Evolutionary conservation across 2,888 invertebrate species (phyloP).

Genomic region (Eledone cirrhosa): DNA sequence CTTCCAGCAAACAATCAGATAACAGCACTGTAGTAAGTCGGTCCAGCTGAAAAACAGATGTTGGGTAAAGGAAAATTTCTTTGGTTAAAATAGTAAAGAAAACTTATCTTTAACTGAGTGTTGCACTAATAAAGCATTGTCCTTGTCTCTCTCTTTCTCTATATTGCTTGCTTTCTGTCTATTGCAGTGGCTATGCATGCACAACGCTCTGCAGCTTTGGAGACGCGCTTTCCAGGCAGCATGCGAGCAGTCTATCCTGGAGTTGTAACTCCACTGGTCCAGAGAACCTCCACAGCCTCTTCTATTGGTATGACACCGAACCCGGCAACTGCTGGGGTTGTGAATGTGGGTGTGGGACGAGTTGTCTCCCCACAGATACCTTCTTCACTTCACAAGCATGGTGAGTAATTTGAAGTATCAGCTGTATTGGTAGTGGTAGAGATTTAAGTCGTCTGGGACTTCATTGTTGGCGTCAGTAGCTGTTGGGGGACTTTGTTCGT

Average conservation of each 20-base stretch:
- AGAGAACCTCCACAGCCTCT: slow-evolving; percentile 36
- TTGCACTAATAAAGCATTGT: not conserved
- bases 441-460: not conserved
- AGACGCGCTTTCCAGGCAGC: slow-evolving; percentile 48
- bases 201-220: slow-evolving; percentile 45
- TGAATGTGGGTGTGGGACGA: slow-evolving; percentile 39
- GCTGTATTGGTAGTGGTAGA: not conserved
- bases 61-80: too few relatives aligned
- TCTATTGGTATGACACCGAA: slow-evolving; percentile 32
- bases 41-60: too few relatives aligned
- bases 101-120: not conserved
- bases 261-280: slow-evolving; percentile 39
- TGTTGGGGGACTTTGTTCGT: too few relatives aligned
- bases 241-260: slow-evolving; percentile 42
- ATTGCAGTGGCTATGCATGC: slow-evolving; percentile 35
- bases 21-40: too few relatives aligned
- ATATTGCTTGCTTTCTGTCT: not conserved
- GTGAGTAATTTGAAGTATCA: not conserved
- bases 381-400: slow-evolving; percentile 18
- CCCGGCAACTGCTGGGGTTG: slow-evolving; percentile 27
- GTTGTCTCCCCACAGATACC: slow-evolving; percentile 45
- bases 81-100: too few relatives aligned
- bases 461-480: too few relatives aligned
- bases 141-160: not conserved
- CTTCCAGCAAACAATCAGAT: too few relatives aligned